Base-by-base conservation (phyloP, 2,888 invertebrate genomes). In the Apomyelois bistriatella region DNA sequence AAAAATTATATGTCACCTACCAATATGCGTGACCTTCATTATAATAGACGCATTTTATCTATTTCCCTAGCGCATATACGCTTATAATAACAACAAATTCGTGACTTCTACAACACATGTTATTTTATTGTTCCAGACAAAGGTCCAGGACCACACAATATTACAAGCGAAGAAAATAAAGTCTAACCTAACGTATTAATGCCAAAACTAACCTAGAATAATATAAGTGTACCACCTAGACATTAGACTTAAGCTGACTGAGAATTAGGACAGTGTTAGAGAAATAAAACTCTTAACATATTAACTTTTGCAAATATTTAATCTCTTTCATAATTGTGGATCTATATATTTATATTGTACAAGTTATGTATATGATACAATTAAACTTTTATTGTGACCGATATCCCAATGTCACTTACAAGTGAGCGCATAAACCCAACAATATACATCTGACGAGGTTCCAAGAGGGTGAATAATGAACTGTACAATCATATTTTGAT, bases 141-240 rank as follows among this genome's bases (percentile, higher is more conserved):
- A 22, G 92, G 93, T 12, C 92, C 93, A 0, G 93, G 93, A 0
- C 93, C 94, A 8, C 93, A 94, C 68, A 86, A 83, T 42, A 92
- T 93, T 55, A 55, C 67, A 52, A 74, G 66, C 51, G 71, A 69
- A 42, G 73, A 77, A 56, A 63, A 57, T 54, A 54, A 60, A 54
- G 54, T 59, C 56, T 71, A 67, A 70, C 2, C 2, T 16, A 10
- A 60, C 56, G 58, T 56, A 59, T 61, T 76, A 76, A 68, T 62
- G 65, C 51, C 58, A 74, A 75, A 64, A 71, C 61, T 68, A 67
- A 63, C 60, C 64, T 55, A 66, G 67, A 60, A 48, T n/a, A n/a
- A n/a, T 50, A 56, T 74, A 70, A 66, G 62, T 58, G 64, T 70
- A 74, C 61, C 61, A 53, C 56, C 57, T 77, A 72, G 66, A 64